Conservation (phyloP, 2,113 vertebrate genomes). For the Tylochromis polylepis region DNA sequence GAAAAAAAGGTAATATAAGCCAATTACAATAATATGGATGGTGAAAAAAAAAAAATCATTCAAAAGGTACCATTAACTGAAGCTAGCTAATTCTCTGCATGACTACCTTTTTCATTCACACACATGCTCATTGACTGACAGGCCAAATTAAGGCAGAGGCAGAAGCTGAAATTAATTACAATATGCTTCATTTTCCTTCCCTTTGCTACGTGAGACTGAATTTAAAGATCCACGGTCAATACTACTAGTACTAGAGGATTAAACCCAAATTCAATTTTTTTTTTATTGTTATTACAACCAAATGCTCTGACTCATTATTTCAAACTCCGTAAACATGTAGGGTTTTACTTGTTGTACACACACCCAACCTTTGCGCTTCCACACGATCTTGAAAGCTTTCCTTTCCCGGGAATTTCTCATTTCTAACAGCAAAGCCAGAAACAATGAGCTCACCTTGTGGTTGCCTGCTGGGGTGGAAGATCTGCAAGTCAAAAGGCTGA, state of each 20-base stretch:
- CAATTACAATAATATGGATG: conserved; percentile 52
- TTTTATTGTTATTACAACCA: neutral
- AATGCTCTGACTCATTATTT: neutral
- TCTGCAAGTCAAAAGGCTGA: conserved; percentile 96
- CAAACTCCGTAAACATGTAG: neutral
- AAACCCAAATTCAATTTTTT: neutral
- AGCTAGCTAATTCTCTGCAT: conserved; percentile 57
- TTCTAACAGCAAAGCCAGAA: neutral
- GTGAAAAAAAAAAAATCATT: conserved; percentile 18
- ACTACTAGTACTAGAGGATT: neutral
- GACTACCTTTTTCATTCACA: conserved; percentile 45
- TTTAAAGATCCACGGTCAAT: neutral
- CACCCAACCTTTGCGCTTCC: neutral
- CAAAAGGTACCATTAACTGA: conserved; percentile 33
- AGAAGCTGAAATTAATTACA: conserved; percentile 39
- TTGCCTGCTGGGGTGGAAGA: conserved; percentile 96
- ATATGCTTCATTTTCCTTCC: neutral
- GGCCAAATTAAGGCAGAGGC: conserved; percentile 47
- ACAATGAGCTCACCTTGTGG: conserved; percentile 81
- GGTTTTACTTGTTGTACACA: neutral
- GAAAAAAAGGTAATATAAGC: conserved; percentile 7
- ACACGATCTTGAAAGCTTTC: neutral
- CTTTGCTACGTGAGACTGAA: neutral
- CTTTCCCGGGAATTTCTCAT: neutral
- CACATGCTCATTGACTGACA: conserved; percentile 51